phyloP scores from a whole-genome alignment of 92 coral and sea anemone species.

The Porites rus region DNA sequence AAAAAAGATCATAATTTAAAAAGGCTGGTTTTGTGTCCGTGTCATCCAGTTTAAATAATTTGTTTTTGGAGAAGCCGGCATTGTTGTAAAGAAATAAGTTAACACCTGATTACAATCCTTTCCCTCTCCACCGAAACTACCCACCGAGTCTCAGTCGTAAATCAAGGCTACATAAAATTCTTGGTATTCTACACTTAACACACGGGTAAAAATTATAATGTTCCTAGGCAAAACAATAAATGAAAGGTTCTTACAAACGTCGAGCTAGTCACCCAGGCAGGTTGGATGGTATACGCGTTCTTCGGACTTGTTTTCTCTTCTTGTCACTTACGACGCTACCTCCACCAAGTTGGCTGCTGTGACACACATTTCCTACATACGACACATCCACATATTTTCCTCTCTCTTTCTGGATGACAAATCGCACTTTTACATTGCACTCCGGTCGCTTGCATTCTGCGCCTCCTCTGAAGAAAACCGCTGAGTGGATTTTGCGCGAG shows the following conservation, averaged over 20 bases:
- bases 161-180: too few relatives aligned
- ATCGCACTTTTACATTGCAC: slow-evolving; percentile 53
- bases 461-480: slow-evolving; percentile 60
- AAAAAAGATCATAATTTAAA: too few relatives aligned
- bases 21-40: too few relatives aligned
- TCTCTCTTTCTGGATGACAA: slow-evolving; percentile 49
- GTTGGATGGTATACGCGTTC: not conserved
- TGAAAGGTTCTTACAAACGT: not conserved
- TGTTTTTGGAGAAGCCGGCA: not conserved
- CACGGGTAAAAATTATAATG: not conserved
- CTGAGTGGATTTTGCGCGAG: slow-evolving; percentile 53
- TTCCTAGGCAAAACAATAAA: not conserved
- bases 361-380: slow-evolving; percentile 44
- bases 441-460: slow-evolving; percentile 62
- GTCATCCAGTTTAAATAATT: too few relatives aligned
- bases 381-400: slow-evolving; percentile 55
- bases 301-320: slow-evolving; percentile 29
- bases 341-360: slow-evolving; percentile 41
- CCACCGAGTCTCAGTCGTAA: too few relatives aligned
- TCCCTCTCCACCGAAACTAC: too few relatives aligned
- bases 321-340: slow-evolving; percentile 22
- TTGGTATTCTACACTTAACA: not conserved
- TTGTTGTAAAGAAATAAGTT: not conserved
- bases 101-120: too few relatives aligned
- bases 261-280: not conserved